Conservation (phyloP, 2,888 invertebrate species). For the Acleris emargana region DNA sequence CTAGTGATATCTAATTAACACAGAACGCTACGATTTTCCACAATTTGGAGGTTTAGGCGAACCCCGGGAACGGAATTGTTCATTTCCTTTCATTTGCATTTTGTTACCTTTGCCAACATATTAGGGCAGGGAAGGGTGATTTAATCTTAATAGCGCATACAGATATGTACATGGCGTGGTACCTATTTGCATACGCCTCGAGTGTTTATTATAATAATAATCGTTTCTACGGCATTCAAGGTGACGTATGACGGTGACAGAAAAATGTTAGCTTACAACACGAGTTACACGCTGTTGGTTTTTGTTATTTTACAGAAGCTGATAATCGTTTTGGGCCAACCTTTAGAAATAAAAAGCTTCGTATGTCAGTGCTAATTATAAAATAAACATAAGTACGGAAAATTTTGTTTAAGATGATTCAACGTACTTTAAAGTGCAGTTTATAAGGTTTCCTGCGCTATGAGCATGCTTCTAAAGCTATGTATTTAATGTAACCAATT, state of each 20-base stretch:
- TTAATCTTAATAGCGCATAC: conserved; percentile 31
- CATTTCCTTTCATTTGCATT: conserved; percentile 37
- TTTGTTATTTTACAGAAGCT: conserved; percentile 56
- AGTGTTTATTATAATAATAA: conserved; percentile 3
- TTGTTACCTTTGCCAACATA: conserved; percentile 38
- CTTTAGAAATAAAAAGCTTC: conserved; percentile 48
- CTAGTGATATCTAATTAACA: conserved; percentile 63
- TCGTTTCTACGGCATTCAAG: conserved; percentile 4
- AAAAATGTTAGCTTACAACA: conserved; percentile 12
- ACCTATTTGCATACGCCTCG: conserved; percentile 20
- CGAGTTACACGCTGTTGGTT: conserved; percentile 54
- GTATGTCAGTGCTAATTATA: conserved; percentile 62
- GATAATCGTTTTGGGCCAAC: conserved; percentile 59
- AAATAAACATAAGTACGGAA: conserved; percentile 58
- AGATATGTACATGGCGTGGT: conserved; percentile 11
- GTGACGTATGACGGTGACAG: conserved; percentile 9
- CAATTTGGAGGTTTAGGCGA: conserved; percentile 45
- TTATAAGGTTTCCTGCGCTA: too few relatives aligned
- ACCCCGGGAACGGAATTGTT: conserved; percentile 37
- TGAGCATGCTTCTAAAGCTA: too few relatives aligned
- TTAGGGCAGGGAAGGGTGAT: conserved; percentile 31
- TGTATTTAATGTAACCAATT: too few relatives aligned
- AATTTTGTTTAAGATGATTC: neutral
- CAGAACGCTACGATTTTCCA: conserved; percentile 52
- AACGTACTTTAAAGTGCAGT: neutral